Conservation (phyloP, 2,888 invertebrate genomes). For the Coronaproctus castanopsis region DNA sequence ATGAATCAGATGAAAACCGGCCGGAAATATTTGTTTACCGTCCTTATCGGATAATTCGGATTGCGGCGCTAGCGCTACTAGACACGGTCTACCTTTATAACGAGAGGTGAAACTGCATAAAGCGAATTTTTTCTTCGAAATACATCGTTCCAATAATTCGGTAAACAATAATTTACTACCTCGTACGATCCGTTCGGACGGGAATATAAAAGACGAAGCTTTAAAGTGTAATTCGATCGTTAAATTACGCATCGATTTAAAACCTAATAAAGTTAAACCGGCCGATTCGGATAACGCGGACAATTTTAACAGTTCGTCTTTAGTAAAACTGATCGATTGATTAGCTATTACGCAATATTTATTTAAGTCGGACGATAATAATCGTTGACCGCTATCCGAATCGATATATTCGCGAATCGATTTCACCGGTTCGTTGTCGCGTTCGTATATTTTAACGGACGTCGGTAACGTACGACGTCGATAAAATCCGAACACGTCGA, state of each 20-base stretch:
- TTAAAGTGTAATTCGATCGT: slow-evolving; percentile 9
- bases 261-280: slow-evolving; percentile 14
- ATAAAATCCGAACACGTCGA: slow-evolving; percentile 12
- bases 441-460: slow-evolving; percentile 11
- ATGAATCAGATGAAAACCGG: slow-evolving; percentile 15
- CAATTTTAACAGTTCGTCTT: slow-evolving; percentile 9
- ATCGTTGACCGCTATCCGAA: slow-evolving; percentile 11
- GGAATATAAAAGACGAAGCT: slow-evolving; percentile 11
- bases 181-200: slow-evolving; percentile 7
- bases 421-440: slow-evolving; percentile 10
- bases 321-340: slow-evolving; percentile 5
- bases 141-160: slow-evolving; percentile 4
- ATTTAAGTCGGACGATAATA: slow-evolving; percentile 11
- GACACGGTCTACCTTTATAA: slow-evolving; percentile 7
- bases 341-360: slow-evolving; percentile 8
- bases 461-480: slow-evolving; percentile 9
- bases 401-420: slow-evolving; percentile 2
- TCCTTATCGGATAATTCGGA: slow-evolving; percentile 1
- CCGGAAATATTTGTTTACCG: slow-evolving; percentile 5
- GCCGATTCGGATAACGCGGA: slow-evolving; percentile 3
- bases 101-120: slow-evolving; percentile 12
- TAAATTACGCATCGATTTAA: slow-evolving; percentile 9
- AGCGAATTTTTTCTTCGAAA: slow-evolving; percentile 13
- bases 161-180: slow-evolving; percentile 11
- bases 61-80: slow-evolving; percentile 13